Base-by-base conservation (phyloP, 64 coral and sea anemone genomes). In the Dendronephthya gigantea region DNA sequence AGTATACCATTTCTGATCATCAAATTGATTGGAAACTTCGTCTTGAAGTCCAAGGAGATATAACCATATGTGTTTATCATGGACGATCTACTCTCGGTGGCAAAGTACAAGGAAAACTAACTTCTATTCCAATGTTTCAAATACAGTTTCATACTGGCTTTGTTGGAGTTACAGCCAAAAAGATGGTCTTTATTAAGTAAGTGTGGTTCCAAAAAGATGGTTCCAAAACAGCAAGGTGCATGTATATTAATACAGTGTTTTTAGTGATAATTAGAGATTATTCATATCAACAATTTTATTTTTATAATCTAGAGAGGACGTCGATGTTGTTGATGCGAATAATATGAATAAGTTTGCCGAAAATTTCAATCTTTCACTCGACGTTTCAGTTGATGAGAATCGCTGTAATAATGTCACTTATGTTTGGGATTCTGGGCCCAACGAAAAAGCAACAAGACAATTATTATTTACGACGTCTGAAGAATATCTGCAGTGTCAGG, bases 91-190 rank as follows among this genome's bases (percentile, higher is more conserved):
- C 95, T 1, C 87, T 98, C 4, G 95, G 95, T 4, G 95, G 95
- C 0, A 98, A 98, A 33, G 95, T 98, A 7, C 95, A 98, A 81
- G 95, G 95, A 0, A 91, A 93, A 85, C 90, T 98, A 48, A 92
- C 95, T 1, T 98, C 95, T 9, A 98, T 98, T 79, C 79, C 89
- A 35, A 85, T 98, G 49, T 98, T 98, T 45, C 90, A 91, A 52
- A 34, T 98, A 48, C 95, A 98, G 56, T 98, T 98, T 48, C 92
- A 98, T 82, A 98, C 95, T 83, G 95, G 95, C 1, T 98, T 98
- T 36, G 93, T 98, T 31, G 93, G 93, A 33, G 84, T 92, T 0
- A 93, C 90, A 49, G 95, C 95, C 0, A 93, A 90, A 32, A 98
- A 93, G 76, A 90, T 98, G 16, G 93, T 93, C 30, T 98, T 93